These are phyloP conservation scores for Oscheius sp. DNA, from an alignment of 2,888 invertebrate species.

Conservation along the genomic window DNA sequence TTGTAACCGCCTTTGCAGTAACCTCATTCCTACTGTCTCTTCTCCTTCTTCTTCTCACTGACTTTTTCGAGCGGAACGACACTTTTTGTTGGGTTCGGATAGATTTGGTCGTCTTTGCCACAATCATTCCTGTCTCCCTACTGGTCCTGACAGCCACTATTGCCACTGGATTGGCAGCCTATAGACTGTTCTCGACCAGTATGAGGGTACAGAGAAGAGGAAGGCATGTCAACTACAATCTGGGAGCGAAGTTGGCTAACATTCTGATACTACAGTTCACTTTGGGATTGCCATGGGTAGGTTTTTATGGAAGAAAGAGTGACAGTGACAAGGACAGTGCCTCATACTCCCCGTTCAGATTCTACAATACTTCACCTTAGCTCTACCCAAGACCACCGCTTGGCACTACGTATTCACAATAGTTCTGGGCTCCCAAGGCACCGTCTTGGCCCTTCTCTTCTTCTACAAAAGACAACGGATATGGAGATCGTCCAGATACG, in stretches of 20 bases:
- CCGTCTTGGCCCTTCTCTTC: slow-evolving; percentile 50
- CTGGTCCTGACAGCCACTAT: slow-evolving; percentile 56
- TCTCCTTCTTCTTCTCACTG: slow-evolving; percentile 52
- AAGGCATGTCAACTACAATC: slow-evolving; percentile 33
- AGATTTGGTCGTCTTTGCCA: slow-evolving; percentile 57
- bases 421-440: slow-evolving; percentile 60
- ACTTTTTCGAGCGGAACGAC: slow-evolving; percentile 62
- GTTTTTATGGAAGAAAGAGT: not conserved
- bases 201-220: slow-evolving; percentile 30
- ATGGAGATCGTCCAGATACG: slow-evolving; percentile 3
- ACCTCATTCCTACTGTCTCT: slow-evolving; percentile 41
- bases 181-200: slow-evolving; percentile 33
- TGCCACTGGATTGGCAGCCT: slow-evolving; percentile 53
- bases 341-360: slow-evolving; percentile 33
- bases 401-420: slow-evolving; percentile 68
- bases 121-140: slow-evolving; percentile 60
- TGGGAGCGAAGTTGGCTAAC: slow-evolving; percentile 47
- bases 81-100: slow-evolving; percentile 66
- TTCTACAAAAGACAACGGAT: slow-evolving; percentile 44
- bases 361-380: slow-evolving; percentile 66
- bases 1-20: slow-evolving; percentile 17
- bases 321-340: not conserved
- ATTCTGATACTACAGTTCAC: slow-evolving; percentile 61
- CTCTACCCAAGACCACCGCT: slow-evolving; percentile 51
- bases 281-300: slow-evolving; percentile 61